These are phyloP conservation scores for Pseudomyrmex gracilis DNA, from an alignment of 1,140 invertebrate genomes.

Conservation along the genomic window DNA sequence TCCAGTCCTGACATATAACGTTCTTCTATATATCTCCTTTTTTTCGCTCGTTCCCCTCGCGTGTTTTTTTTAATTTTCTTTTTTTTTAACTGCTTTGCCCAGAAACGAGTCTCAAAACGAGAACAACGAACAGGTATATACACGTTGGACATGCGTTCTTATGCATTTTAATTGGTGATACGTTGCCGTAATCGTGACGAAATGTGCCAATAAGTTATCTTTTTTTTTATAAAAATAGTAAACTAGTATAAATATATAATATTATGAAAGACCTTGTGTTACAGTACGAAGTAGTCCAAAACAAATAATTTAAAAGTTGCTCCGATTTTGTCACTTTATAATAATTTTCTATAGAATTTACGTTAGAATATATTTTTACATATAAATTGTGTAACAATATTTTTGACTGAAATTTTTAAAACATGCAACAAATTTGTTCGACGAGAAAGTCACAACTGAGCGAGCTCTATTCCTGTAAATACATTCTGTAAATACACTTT, in stretches of 20 bases:
- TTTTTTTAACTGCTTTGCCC: neutral
- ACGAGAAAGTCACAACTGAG: neutral
- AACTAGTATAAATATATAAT: neutral
- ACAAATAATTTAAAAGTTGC: neutral
- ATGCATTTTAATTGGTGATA: constrained; percentile 15
- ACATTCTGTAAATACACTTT: neutral
- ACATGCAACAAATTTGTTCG: neutral
- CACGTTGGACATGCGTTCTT: constrained; percentile 11
- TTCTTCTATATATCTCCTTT: constrained; percentile 31
- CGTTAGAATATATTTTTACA: too few relatives aligned
- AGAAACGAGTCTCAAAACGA: constrained; percentile 37
- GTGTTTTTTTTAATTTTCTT: neutral
- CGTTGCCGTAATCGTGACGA: constrained; percentile 30
- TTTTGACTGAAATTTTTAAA: too few relatives aligned
- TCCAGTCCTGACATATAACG: constrained; percentile 45
- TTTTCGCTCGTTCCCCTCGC: neutral
- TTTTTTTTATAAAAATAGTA: neutral
- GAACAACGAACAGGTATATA: constrained; percentile 43
- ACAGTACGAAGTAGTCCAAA: neutral
- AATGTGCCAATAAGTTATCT: neutral
- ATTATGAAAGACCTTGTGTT: too few relatives aligned
- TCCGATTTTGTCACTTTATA: neutral
- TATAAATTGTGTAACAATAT: too few relatives aligned
- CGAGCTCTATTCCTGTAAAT: constrained; percentile 1
- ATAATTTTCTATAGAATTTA: neutral